Conservation (phyloP, 2,113 vertebrate species). For the Heliornis fulica region DNA sequence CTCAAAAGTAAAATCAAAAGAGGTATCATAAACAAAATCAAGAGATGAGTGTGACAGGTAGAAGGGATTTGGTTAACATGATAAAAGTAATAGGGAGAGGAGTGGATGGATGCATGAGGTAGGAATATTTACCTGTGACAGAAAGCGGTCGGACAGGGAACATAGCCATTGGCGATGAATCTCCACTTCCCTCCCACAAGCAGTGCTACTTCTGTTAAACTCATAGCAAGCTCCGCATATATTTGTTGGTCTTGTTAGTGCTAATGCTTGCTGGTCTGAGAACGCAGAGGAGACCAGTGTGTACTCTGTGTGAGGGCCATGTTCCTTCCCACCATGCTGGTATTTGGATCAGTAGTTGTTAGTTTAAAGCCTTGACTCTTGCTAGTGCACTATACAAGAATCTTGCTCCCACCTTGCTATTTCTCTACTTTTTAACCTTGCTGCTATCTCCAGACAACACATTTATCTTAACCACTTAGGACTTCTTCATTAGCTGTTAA, state of each 20-base stretch:
- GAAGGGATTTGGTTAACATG: background rate
- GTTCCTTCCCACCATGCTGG: background rate
- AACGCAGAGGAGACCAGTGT: background rate
- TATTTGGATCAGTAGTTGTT: background rate
- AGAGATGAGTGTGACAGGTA: background rate
- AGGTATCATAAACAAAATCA: background rate
- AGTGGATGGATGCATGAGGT: background rate
- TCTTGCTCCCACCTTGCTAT: background rate
- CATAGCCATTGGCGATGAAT: background rate
- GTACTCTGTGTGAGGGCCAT: accelerated
- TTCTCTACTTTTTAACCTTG: background rate
- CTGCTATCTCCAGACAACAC: background rate
- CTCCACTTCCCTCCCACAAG: background rate
- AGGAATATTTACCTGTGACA: background rate
- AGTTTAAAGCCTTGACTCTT: background rate
- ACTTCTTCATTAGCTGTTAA: background rate
- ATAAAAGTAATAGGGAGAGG: background rate
- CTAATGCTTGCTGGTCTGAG: background rate
- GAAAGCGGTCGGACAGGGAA: background rate
- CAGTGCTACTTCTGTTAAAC: background rate
- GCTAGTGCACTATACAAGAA: background rate
- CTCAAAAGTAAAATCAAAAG: background rate
- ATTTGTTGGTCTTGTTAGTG: background rate
- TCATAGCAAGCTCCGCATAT: background rate
- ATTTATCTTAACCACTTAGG: background rate